Base-by-base conservation (phyloP, 2,888 invertebrate species). In the Drosophila putrida region DNA sequence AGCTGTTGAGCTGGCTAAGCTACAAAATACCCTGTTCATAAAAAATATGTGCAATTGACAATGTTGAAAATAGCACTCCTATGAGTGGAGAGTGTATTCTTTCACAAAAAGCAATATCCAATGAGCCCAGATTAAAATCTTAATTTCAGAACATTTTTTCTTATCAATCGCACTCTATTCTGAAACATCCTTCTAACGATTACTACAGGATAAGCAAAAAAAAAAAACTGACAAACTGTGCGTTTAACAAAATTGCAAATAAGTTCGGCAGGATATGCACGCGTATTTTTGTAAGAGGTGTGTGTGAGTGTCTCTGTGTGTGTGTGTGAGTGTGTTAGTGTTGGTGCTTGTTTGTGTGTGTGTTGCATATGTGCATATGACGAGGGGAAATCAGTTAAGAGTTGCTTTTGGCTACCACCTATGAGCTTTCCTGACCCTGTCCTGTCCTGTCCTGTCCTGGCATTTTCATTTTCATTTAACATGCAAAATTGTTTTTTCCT, bases 401-500 rank as follows among this genome's bases (percentile, higher is more conserved):
- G 41, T 31, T 54, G 31, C 64, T 31, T 11, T 50, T 60, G 53
- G 53, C 62, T 36, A 39, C 31, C 35, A 36, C 35, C 35, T 31
- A 13, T 10, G 36, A 31, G 10, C 38, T 54, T 9, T 28, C 20
- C 33, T 50, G 41, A 33, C 53, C 46, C 28, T 33, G 50, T 31
- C 46, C 25, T 20, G 63, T 25, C 46, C 28, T 33, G 50, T 31
- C 46, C 25, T 20, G 63, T 25, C 20, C 20, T 20, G 63, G 27
- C 65, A 49, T 66, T 74, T 82, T 67, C 65, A 49, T 66, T 74
- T 82, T 67, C 70, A 74, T 73, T 74, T 54, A 63, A 33, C 67
- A 64, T 67, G 70, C 67, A 58, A 76, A 84, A 76, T 70, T 73
- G 58, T 68, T 67, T 80, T 77, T 68, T 65, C 46, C 60, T 50